Evolutionary conservation across 1,140 invertebrate species (phyloP).

Genomic region (Drosophila sproati): DNA sequence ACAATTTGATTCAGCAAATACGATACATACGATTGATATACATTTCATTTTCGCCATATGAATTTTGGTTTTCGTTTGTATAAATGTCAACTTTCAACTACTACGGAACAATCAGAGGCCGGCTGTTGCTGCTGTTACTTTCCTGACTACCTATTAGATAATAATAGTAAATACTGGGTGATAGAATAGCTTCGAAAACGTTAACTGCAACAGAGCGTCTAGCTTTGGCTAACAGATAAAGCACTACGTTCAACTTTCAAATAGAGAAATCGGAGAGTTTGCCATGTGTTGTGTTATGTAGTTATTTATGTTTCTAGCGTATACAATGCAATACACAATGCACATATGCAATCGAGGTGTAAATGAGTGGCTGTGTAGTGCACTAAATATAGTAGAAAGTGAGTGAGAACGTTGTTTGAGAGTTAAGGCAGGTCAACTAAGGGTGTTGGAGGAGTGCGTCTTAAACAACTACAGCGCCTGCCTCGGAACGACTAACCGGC

Average conservation of each 20-base stretch:
- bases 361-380: slow-evolving; percentile 30
- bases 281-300: slow-evolving; percentile 43
- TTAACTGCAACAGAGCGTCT: slow-evolving; percentile 55
- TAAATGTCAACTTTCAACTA: slow-evolving; percentile 43
- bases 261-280: slow-evolving; percentile 45
- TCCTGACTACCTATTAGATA: slow-evolving; percentile 64
- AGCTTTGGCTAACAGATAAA: slow-evolving; percentile 54
- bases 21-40: slow-evolving; percentile 60
- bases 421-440: slow-evolving; percentile 7
- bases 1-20: slow-evolving; percentile 74
- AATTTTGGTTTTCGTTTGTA: slow-evolving; percentile 45
- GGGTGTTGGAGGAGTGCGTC: neutral
- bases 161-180: slow-evolving; percentile 56
- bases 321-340: slow-evolving; percentile 68
- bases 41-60: slow-evolving; percentile 40
- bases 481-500: slow-evolving; percentile 93
- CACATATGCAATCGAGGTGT: slow-evolving; percentile 32
- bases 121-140: slow-evolving; percentile 45
- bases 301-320: slow-evolving; percentile 40
- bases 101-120: slow-evolving; percentile 59
- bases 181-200: slow-evolving; percentile 61
- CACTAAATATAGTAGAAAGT: slow-evolving; percentile 25
- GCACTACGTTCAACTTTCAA: slow-evolving; percentile 65
- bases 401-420: slow-evolving; percentile 35
- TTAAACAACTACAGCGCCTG: slow-evolving; percentile 89